Percentiles rank a stretch among this genome's conserved stretches.
Conservation (phyloP, 2,113 vertebrate genomes). For the Sylvia atricapilla region DNA sequence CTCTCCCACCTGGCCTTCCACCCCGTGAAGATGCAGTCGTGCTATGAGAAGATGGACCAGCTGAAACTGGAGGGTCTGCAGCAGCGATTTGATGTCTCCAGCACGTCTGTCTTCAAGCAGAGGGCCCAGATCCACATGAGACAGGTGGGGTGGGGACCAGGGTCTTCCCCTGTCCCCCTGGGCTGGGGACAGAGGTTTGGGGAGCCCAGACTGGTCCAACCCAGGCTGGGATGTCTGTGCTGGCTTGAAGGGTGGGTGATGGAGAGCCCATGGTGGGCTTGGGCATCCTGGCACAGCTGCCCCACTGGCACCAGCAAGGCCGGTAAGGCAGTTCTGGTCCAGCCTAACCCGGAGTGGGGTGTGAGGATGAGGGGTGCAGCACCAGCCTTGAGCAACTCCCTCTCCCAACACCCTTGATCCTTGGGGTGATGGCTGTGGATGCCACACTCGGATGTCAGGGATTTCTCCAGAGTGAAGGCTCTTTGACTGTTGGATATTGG, state of each 20-base stretch:
- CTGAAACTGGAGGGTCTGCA: constrained; percentile 93
- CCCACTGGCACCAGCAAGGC: background rate
- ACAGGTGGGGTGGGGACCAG: constrained; percentile 73
- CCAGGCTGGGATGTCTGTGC: background rate
- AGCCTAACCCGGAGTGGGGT: background rate
- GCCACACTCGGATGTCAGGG: fast-evolving
- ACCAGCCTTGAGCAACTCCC: background rate
- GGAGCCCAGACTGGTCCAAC: background rate
- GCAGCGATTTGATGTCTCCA: constrained; percentile 91
- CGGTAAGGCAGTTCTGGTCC: background rate
- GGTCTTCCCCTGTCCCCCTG: fast-evolving
- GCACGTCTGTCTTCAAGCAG: constrained; percentile 88
- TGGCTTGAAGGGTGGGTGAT: background rate
- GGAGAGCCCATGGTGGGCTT: background rate
- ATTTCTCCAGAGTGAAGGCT: background rate
- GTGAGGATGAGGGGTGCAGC: background rate
- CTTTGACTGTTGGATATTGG: background rate
- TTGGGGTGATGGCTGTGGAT: background rate
- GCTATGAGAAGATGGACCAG: constrained; percentile 91
- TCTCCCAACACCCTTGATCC: background rate
- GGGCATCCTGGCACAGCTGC: background rate
- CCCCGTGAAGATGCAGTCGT: constrained; percentile 96
- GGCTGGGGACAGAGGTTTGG: background rate
- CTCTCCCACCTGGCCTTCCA: constrained; percentile 94
- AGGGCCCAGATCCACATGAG: constrained; percentile 96